Evolutionary conservation across 2,797 vertebrate genomes (phyloP).

Genomic region (Sebastes kiyomatsui): DNA sequence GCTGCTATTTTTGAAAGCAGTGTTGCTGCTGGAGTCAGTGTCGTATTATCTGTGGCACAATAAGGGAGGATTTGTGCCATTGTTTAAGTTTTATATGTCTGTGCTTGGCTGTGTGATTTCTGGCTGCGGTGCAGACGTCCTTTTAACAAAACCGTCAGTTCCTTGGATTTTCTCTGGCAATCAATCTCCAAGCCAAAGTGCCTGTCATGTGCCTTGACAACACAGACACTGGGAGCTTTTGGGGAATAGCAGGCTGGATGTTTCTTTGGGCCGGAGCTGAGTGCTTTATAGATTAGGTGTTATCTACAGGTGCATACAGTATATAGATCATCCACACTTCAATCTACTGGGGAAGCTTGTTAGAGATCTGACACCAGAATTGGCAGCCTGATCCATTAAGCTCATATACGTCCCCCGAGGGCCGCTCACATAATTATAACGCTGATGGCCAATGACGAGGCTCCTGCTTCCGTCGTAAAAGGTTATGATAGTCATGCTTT

Average conservation of each 20-base stretch:
- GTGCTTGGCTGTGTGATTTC: conserved; percentile 33
- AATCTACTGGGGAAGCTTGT: conserved; percentile 29
- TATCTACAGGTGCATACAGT: conserved; percentile 60
- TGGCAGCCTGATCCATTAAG: conserved; percentile 45
- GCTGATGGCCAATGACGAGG: conserved; percentile 39
- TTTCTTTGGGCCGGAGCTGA: conserved; percentile 33
- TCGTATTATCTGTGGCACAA: conserved; percentile 43
- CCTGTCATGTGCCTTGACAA: conserved; percentile 61
- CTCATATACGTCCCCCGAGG: conserved; percentile 15
- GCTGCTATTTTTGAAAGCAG: conserved; percentile 58
- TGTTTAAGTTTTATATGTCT: conserved; percentile 49
- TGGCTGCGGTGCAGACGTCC: conserved; percentile 31
- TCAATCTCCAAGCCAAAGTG: conserved; percentile 67
- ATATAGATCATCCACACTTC: conserved; percentile 45
- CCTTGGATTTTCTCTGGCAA: conserved; percentile 50
- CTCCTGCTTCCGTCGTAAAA: conserved; percentile 27
- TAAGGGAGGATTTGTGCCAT: conserved; percentile 35
- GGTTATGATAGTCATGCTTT: conserved; percentile 7
- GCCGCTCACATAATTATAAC: conserved; percentile 23
- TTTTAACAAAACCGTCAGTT: conserved; percentile 27
- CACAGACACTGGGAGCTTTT: conserved; percentile 33
- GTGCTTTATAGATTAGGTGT: conserved; percentile 60
- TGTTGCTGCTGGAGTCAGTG: conserved; percentile 31
- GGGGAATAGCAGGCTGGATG: conserved; percentile 53
- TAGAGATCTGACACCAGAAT: conserved; percentile 31